These are phyloP conservation scores for Zaprionus vittiger DNA, from an alignment of 1,140 invertebrate genomes.

Conservation along the genomic window DNA sequence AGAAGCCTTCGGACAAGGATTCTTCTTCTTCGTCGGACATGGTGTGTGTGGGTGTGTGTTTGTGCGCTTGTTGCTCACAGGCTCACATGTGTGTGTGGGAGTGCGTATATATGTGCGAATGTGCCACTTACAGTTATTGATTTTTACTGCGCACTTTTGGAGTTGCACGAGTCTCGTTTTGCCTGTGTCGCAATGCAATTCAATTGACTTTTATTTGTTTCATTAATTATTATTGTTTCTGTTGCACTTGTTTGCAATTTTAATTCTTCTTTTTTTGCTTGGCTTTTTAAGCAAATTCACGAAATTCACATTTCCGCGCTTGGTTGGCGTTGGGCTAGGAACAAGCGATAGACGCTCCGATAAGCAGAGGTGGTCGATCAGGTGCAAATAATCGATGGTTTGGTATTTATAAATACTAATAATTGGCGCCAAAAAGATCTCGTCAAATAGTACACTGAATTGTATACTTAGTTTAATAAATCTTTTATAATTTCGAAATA, in stretches of 20 bases:
- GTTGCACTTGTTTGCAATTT: not conserved
- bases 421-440: not conserved
- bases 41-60: slow-evolving; percentile 30
- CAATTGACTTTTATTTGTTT: slow-evolving; percentile 6
- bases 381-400: not conserved
- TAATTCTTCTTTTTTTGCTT: not conserved
- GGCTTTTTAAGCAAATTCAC: slow-evolving; percentile 51
- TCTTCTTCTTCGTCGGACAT: slow-evolving; percentile 83
- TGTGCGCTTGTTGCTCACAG: slow-evolving; percentile 24
- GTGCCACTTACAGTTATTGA: slow-evolving; percentile 78
- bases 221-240: not conserved
- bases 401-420: not conserved
- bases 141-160: slow-evolving; percentile 78
- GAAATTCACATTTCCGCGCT: slow-evolving; percentile 73
- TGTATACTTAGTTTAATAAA: too few relatives aligned
- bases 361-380: not conserved
- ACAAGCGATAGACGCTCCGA: slow-evolving; percentile 24
- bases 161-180: slow-evolving; percentile 21
- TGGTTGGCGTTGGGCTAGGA: slow-evolving; percentile 28
- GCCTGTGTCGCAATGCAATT: not conserved
- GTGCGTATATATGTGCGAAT: slow-evolving; percentile 40
- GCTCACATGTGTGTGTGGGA: slow-evolving; percentile 44
- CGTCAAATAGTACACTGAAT: too few relatives aligned
- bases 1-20: slow-evolving; percentile 78
- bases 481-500: too few relatives aligned